phyloP scores from a whole-genome alignment of 2,113 vertebrate genomes.

The Laterallus jamaicensis region DNA sequence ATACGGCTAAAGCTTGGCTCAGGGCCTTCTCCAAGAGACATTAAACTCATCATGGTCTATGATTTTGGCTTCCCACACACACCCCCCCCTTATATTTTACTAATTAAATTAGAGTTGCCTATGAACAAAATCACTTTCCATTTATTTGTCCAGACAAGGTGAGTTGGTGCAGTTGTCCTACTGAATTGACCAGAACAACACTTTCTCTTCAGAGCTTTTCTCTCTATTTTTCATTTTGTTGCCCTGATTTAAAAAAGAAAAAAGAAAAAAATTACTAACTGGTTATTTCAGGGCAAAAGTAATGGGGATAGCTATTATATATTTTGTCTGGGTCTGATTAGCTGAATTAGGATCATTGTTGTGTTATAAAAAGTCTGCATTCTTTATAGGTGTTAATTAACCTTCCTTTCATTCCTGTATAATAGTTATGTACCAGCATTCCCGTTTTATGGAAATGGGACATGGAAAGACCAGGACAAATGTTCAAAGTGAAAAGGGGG shows the following conservation, averaged over 20 bases:
- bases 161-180: not conserved
- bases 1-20: not conserved
- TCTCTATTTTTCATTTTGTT: not conserved
- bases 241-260: not conserved
- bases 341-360: not conserved
- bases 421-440: not conserved
- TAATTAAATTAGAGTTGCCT: slow-evolving; percentile 9
- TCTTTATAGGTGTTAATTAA: not conserved
- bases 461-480: not conserved
- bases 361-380: not conserved
- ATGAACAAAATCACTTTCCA: not conserved
- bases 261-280: not conserved
- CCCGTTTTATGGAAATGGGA: not conserved
- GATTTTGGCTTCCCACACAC: not conserved
- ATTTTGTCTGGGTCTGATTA: slow-evolving; percentile 23
- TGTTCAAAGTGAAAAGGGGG: not conserved
- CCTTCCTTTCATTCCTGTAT: not conserved
- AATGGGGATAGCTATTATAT: not conserved
- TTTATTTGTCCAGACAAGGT: slow-evolving; percentile 6
- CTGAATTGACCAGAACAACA: not conserved
- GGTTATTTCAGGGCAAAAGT: slow-evolving; percentile 8
- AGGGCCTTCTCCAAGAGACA: not conserved
- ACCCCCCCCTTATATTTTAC: not conserved
- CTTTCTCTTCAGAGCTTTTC: not conserved
- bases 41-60: not conserved